Percentiles rank a stretch among this genome's conserved stretches.
Conservation (phyloP, 2,113 vertebrate genomes). For the Elaphurus davidianus region DNA sequence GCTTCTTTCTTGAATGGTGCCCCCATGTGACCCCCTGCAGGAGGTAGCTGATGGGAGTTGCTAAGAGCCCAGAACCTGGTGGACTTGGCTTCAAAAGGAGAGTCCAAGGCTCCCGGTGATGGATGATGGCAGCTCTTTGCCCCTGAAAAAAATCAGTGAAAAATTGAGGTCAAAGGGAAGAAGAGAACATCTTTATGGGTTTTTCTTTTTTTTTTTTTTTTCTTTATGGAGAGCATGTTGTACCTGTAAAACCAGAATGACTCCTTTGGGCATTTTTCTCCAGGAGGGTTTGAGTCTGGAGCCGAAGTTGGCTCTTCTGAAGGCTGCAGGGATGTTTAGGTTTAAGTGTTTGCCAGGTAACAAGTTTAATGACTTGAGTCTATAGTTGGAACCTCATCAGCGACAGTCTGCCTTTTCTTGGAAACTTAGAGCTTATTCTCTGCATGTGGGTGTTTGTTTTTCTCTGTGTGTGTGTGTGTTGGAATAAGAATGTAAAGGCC, state of each 20-base stretch:
- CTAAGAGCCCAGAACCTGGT: neutral
- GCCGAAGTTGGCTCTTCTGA: neutral
- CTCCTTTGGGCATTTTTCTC: slow-evolving; percentile 31
- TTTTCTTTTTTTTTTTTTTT: neutral
- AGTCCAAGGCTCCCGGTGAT: neutral
- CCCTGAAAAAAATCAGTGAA: neutral
- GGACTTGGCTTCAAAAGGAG: neutral
- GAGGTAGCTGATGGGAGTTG: neutral
- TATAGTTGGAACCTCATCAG: neutral
- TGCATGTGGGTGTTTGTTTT: neutral
- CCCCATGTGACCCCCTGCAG: neutral
- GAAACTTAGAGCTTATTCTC: neutral
- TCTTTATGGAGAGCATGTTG: neutral
- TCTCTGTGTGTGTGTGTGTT: neutral
- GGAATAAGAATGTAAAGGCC: neutral
- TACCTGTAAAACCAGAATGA: slow-evolving; percentile 53
- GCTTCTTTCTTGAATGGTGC: neutral
- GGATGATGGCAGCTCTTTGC: neutral
- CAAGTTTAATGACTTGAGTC: neutral
- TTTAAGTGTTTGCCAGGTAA: neutral
- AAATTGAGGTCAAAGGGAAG: neutral
- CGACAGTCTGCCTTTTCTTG: neutral
- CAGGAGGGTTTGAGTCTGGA: neutral
- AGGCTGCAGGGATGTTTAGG: neutral
- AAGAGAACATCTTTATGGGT: neutral